Base-by-base conservation (phyloP, 2,888 invertebrate species). In the Frankliniella fusca region DNA sequence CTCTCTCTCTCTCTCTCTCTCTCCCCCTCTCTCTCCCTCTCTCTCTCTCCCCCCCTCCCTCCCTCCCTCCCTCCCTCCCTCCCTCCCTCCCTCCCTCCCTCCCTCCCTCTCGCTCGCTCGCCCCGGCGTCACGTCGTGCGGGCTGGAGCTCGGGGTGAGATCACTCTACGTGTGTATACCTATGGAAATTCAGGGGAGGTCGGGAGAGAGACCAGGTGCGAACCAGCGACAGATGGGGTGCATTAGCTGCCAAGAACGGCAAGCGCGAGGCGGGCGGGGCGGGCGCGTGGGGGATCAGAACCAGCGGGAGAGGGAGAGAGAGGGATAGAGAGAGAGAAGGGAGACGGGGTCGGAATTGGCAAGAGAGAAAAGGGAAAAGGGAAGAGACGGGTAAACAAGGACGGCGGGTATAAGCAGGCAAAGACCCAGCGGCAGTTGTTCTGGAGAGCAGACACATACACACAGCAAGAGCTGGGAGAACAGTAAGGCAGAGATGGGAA, bases 141-240 rank as follows among this genome's bases (percentile, higher is more conserved):
- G 65, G 65, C 10, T 2, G n/a, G 65, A 2, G 65, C 70, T 70
- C 23, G 70, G 70, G 70, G 23, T 76, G 70, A 8, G 70, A 76
- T 76, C 70, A 27, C 70, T 76, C 27, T 76, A 76, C 70, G 70
- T 76, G 70, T 70, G 70, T 70, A 70, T 76, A 76, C 70, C 70
- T 76, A 76, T 76, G 70, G 70, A 76, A 76, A 76, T 76, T 76
- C 70, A 27, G 70, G 70, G 61, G 20, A 61, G 61, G 61, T 15
- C n/a, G 61, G 61, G 61, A 61, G 61, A 38, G 38, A 61, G 61
- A 61, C 61, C 70, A 76, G 70, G 70, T 76, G 70, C 70, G 70
- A 76, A 76, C 70, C 70, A 76, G 70, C 70, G 70, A 76, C 70
- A 76, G 70, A 76, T 76, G 70, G 70, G 70, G 70, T 76, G 70